Evolutionary conservation across 30 jellyfish, hydroid and myxozoan species (phyloP).

Genomic region (Nemopilema nomurai): DNA sequence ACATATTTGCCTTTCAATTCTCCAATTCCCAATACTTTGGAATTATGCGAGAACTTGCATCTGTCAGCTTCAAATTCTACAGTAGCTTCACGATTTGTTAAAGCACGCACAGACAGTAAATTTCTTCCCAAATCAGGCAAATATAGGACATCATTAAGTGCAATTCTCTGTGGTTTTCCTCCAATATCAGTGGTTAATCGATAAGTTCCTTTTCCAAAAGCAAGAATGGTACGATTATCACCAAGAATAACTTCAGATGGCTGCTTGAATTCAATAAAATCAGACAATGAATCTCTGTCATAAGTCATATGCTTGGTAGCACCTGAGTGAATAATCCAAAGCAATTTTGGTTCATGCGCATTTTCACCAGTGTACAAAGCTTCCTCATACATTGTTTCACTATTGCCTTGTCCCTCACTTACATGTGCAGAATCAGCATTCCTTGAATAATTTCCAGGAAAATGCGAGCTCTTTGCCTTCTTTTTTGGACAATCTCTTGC

Average conservation of each 20-base stretch:
- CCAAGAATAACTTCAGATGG: constrained; percentile 37
- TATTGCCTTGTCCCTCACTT: constrained; percentile 19
- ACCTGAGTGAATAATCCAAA: constrained; percentile 45
- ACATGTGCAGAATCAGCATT: constrained; percentile 17
- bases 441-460: constrained; percentile 13
- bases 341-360: constrained; percentile 1
- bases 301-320: constrained; percentile 42
- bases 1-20: constrained; percentile 32
- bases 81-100: constrained; percentile 36
- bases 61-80: constrained; percentile 32
- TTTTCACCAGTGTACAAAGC: constrained; percentile 27
- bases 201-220: constrained; percentile 47
- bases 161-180: constrained; percentile 31
- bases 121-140: constrained; percentile 42
- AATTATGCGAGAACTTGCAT: constrained; percentile 21
- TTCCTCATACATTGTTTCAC: constrained; percentile 6
- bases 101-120: constrained; percentile 41
- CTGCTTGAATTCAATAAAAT: constrained; percentile 24
- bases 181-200: constrained; percentile 34
- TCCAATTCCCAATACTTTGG: constrained; percentile 45
- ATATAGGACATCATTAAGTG: constrained; percentile 32
- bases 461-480: constrained; percentile 15
- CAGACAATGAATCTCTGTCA: constrained; percentile 37
- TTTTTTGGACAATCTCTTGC: constrained; percentile 49
- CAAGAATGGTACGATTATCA: constrained; percentile 21